A percentile compares a stretch with the other conserved stretches of the same genome.
Conservation (phyloP, 2,797 vertebrate genomes). For the Hyperoplus lanceolatus region DNA sequence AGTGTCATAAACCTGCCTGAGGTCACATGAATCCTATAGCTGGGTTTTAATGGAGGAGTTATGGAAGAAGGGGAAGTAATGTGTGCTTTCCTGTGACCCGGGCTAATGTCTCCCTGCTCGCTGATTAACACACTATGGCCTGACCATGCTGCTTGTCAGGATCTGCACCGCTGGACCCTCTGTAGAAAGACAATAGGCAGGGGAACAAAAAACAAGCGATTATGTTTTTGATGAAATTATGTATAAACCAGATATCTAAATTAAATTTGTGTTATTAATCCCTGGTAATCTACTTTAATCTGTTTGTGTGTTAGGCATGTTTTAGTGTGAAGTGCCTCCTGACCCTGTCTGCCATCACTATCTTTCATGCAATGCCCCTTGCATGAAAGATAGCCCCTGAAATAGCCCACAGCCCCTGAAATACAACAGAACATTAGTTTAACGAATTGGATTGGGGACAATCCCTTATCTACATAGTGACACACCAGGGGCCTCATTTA, state of each 20-base stretch:
- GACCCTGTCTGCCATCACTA: constrained; percentile 39
- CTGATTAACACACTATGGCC: constrained; percentile 42
- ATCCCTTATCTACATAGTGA: background rate
- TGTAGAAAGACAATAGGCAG: constrained; percentile 34
- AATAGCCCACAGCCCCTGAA: constrained; percentile 39
- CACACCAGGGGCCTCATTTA: no score
- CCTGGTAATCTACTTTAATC: constrained; percentile 77
- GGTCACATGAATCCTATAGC: constrained; percentile 6
- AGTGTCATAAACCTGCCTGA: background rate
- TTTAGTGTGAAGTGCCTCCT: constrained; percentile 65
- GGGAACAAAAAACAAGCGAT: constrained; percentile 64
- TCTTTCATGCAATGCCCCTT: constrained; percentile 39
- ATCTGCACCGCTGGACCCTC: constrained; percentile 30
- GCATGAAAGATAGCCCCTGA: background rate
- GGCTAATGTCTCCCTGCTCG: constrained; percentile 27
- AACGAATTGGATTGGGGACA: background rate
- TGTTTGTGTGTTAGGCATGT: constrained; percentile 79
- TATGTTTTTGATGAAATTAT: constrained; percentile 80
- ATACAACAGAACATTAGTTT: constrained; percentile 40
- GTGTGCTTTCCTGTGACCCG: constrained; percentile 12
- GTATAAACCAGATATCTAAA: constrained; percentile 65
- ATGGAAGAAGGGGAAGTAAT: constrained; percentile 16
- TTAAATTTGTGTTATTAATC: constrained; percentile 76
- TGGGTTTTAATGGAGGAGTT: constrained; percentile 25
- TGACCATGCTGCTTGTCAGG: constrained; percentile 43